These are phyloP conservation scores for Drosophila orosa DNA, from an alignment of 1,140 invertebrate species.

Conservation along the genomic window DNA sequence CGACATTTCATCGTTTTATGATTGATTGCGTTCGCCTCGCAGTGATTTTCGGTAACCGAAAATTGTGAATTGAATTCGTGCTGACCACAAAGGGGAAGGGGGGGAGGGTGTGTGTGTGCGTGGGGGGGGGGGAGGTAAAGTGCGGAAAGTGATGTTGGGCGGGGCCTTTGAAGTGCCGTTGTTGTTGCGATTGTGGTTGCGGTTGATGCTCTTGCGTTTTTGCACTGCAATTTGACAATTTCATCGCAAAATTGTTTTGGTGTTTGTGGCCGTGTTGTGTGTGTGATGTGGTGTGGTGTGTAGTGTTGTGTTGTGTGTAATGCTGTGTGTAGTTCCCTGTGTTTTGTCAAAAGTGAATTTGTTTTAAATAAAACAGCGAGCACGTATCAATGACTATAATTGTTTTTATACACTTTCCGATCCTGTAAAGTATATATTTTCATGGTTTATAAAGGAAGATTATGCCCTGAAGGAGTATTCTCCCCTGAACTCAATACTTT, in stretches of 20 bases:
- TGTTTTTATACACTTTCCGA: background rate
- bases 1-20: slow-evolving; percentile 79
- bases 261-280: slow-evolving; percentile 69
- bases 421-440: background rate
- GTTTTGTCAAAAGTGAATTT: slow-evolving; percentile 69
- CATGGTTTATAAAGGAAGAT: too few species aligned
- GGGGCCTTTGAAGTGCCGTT: slow-evolving; percentile 29
- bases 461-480: too few species aligned
- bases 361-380: slow-evolving; percentile 38
- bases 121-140: background rate
- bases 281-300: background rate
- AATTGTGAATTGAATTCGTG: slow-evolving; percentile 76
- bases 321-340: slow-evolving; percentile 29
- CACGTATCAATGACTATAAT: background rate
- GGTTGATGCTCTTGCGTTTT: slow-evolving; percentile 78
- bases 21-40: slow-evolving; percentile 74
- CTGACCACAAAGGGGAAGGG: background rate
- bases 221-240: slow-evolving; percentile 80
- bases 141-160: background rate
- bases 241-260: slow-evolving; percentile 81
- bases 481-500: too few species aligned
- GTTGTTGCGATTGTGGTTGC: slow-evolving; percentile 61
- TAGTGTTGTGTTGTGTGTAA: slow-evolving; percentile 2
- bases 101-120: background rate
- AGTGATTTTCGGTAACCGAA: slow-evolving; percentile 73